Evolutionary conservation across 2,113 vertebrate species (phyloP).

Genomic region (cat (Felis catus)): DNA sequence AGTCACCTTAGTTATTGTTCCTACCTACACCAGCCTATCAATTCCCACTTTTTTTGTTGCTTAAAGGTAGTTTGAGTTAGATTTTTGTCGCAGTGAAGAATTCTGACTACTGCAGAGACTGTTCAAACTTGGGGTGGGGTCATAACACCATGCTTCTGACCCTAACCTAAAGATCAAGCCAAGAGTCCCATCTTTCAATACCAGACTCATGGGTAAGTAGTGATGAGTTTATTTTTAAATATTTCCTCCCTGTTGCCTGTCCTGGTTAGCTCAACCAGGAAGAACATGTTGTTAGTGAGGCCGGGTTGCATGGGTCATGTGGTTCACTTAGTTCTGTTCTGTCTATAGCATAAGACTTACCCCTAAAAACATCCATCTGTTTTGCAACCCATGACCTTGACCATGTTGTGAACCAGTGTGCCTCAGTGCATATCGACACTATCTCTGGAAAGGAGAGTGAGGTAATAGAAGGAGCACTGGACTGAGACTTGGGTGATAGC

Average conservation of each 20-base stretch:
- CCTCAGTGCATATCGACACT: background rate
- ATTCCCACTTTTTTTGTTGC: background rate
- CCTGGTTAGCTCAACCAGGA: background rate
- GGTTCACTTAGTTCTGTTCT: background rate
- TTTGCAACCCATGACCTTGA: background rate
- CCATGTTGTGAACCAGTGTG: background rate
- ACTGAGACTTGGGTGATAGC: background rate
- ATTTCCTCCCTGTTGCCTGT: background rate
- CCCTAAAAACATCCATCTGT: background rate
- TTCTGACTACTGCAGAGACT: background rate
- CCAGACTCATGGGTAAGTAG: background rate
- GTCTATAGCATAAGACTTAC: background rate
- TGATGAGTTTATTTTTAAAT: background rate
- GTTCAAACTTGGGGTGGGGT: background rate
- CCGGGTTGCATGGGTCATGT: background rate
- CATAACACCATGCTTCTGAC: background rate
- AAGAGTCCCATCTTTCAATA: background rate
- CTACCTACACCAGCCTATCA: background rate
- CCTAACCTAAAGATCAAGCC: background rate
- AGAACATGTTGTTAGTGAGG: background rate
- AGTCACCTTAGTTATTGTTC: background rate
- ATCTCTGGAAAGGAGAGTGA: background rate
- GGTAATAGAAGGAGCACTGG: accelerated
- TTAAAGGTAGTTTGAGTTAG: background rate
- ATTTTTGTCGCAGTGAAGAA: background rate